These are phyloP conservation scores for Seriola dumerili DNA, from an alignment of 2,113 vertebrate genomes.

Conservation along the genomic window DNA sequence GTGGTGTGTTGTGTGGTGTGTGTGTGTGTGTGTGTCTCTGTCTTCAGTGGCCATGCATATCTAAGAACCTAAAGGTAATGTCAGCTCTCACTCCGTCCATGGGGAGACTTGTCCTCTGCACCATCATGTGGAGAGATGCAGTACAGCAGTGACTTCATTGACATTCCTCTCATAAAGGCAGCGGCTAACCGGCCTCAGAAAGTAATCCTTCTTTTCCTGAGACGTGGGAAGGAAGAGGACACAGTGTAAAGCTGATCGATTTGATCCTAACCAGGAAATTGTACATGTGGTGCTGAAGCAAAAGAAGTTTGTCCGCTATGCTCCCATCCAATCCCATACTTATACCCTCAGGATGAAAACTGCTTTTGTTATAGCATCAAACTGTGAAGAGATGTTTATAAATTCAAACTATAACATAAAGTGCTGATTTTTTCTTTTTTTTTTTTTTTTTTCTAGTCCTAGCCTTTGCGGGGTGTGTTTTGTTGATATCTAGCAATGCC, in stretches of 20 bases:
- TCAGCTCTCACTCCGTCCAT: conserved; percentile 42
- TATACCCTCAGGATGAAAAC: conserved; percentile 47
- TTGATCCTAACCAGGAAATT: conserved; percentile 66
- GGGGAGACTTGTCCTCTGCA: conserved; percentile 81
- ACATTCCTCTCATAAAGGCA: conserved; percentile 59
- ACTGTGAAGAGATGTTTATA: conserved; percentile 64
- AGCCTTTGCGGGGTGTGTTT: conserved; percentile 60
- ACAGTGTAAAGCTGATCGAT: conserved; percentile 59
- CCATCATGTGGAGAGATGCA: conserved; percentile 85
- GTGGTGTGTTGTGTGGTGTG: no score
- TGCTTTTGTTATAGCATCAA: conserved; percentile 49
- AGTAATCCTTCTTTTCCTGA: conserved; percentile 55
- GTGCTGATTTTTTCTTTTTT: conserved; percentile 7
- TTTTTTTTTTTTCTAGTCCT: conserved; percentile 42
- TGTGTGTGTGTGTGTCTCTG: conserved; percentile 18
- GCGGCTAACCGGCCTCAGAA: conserved; percentile 40
- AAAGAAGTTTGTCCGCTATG: conserved; percentile 54
- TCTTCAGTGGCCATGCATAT: conserved; percentile 30
- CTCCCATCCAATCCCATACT: conserved; percentile 42
- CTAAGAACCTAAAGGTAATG: conserved; percentile 46
- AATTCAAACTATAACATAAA: conserved; percentile 51
- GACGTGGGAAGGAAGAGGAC: conserved; percentile 46
- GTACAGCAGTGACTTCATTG: conserved; percentile 80
- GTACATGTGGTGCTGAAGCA: conserved; percentile 50
- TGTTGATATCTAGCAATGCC: conserved; percentile 70